These are phyloP conservation scores for Pimephales promelas DNA, from an alignment of 2,113 vertebrate species.

Conservation along the genomic window DNA sequence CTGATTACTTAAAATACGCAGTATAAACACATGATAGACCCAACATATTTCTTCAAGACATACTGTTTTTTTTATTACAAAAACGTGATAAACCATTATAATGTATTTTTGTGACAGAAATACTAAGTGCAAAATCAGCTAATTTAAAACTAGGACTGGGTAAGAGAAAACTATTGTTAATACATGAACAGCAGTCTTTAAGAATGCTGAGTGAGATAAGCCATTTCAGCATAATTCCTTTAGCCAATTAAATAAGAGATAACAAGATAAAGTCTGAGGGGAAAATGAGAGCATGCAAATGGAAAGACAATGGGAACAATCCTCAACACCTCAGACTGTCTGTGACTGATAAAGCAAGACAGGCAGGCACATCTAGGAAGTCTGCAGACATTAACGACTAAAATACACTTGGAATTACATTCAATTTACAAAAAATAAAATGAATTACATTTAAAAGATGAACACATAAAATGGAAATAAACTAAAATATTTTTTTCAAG, in stretches of 20 bases:
- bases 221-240: conserved; percentile 34
- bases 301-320: conserved; percentile 50
- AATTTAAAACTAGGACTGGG: not conserved
- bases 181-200: not conserved
- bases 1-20: not conserved
- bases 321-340: conserved; percentile 47
- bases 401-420: not conserved
- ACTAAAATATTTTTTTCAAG: not conserved
- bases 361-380: not conserved
- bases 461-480: not conserved
- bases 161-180: conserved; percentile 5
- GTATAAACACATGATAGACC: not conserved
- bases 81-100: not conserved
- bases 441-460: not conserved
- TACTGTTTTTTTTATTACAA: not conserved
- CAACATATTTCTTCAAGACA: not conserved
- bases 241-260: conserved; percentile 40
- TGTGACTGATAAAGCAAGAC: conserved; percentile 6
- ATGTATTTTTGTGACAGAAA: conserved; percentile 6
- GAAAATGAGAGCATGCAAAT: conserved; percentile 33
- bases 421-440: not conserved
- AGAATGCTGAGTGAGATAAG: conserved; percentile 1
- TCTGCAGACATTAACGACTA: no score
- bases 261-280: conserved; percentile 11
- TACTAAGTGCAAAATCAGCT: conserved; percentile 8